These are phyloP conservation scores for Pica pica DNA, from an alignment of 2,113 vertebrate species.

Conservation along the genomic window DNA sequence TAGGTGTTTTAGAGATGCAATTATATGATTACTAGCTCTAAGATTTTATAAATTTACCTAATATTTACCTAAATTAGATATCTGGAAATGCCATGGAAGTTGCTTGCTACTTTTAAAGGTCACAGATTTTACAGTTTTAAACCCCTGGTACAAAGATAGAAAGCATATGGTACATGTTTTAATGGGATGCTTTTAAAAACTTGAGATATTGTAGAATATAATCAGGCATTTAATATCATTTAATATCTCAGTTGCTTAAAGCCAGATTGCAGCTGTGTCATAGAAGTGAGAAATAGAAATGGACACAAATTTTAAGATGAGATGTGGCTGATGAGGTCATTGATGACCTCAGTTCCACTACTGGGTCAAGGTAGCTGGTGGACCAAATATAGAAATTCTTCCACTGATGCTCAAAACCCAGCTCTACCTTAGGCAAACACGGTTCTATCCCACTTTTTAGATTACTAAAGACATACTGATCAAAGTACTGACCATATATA, in stretches of 20 bases:
- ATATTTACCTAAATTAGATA: not conserved
- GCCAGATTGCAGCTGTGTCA: not conserved
- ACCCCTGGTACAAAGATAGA: not conserved
- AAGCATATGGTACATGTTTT: not conserved
- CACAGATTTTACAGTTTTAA: not conserved
- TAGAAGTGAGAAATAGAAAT: not conserved
- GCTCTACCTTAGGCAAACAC: not conserved
- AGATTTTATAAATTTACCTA: not conserved
- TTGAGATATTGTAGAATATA: not conserved
- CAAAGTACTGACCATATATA: not conserved
- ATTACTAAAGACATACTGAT: not conserved
- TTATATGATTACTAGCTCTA: not conserved
- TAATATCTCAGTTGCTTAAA: not conserved
- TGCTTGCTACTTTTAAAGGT: constrained; percentile 9
- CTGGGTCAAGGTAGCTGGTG: not conserved
- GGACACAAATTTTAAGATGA: not conserved
- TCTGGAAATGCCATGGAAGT: not conserved
- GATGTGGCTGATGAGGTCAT: not conserved
- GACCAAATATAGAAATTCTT: not conserved
- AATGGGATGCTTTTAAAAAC: not conserved
- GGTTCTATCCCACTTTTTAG: not conserved
- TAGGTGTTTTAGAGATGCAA: not conserved
- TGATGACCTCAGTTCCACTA: not conserved
- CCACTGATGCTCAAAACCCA: not conserved
- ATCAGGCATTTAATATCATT: not conserved